Evolutionary conservation across 1,140 invertebrate genomes (phyloP), one percentile per base, ranked within the genome.

Genomic region (Hetaerina americana): DNA sequence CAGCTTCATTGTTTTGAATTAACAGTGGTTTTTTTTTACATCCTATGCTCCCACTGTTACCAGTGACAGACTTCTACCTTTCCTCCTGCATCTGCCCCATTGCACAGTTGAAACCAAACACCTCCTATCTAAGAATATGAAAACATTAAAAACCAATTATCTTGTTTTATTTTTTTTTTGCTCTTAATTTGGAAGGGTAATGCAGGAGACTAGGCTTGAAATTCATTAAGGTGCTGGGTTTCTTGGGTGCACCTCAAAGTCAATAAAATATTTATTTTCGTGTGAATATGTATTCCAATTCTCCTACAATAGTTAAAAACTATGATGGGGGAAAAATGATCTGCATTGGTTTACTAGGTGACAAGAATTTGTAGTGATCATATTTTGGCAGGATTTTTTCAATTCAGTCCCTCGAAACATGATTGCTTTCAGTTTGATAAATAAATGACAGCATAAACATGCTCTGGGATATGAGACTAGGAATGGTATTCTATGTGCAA

Each of bases 261-360:
- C 40, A n/a, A 57, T 57, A 57, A 57, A 57, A n/a, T 57, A 57
- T 57, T 57, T 57, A 57, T 57, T n/a, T n/a, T n/a, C n/a, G n/a
- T n/a, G n/a, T n/a, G n/a, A n/a, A n/a, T n/a, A n/a, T n/a, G n/a
- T n/a, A n/a, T n/a, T n/a, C n/a, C n/a, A n/a, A n/a, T n/a, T n/a
- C n/a, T n/a, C n/a, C n/a, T n/a, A n/a, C n/a, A n/a, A n/a, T n/a
- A n/a, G n/a, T n/a, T n/a, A n/a, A n/a, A n/a, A n/a, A n/a, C n/a
- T n/a, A n/a, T n/a, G n/a, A n/a, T n/a, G n/a, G n/a, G n/a, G n/a
- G n/a, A n/a, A n/a, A n/a, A n/a, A n/a, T n/a, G n/a, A n/a, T n/a
- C n/a, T n/a, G n/a, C n/a, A n/a, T n/a, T n/a, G n/a, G n/a, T n/a
- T n/a, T n/a, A n/a, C n/a, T n/a, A n/a, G n/a, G n/a, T n/a, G n/a